Evolutionary conservation across 2,797 vertebrate genomes (phyloP), one percentile per base, ranked within the genome.

Genomic region (Taenioides sp.): DNA sequence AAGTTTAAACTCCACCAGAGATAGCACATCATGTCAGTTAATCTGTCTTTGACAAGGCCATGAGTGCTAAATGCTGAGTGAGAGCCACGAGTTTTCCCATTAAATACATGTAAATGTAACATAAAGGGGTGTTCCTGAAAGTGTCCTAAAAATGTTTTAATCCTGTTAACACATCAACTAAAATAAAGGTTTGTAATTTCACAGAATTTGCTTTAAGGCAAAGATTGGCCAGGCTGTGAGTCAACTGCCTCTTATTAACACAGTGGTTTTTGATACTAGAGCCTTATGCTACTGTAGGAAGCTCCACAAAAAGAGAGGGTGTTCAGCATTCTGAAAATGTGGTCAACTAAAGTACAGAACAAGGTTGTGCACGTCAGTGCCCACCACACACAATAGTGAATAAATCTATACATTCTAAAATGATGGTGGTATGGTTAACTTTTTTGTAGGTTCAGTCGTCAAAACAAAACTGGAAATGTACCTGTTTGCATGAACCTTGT

Each of bases 141-240:
- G 10, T 28, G 17, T 27, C 16, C 43, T 20, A 50, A 50, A 65
- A 65, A 50, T n/a, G 17, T 27, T 28, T 50, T 50, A 20, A 65
- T 49, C 23, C 47, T 25, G 6, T 14, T n/a, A 34, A 22, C 61
- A 37, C 60, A 64, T 49, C 14, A 65, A 20, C 43, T 40, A 61
- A 61, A 34, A 61, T 18, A 61, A 61, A 61, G 58, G 14, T 28
- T 37, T 63, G 62, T 64, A 25, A 16, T 47, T 25, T 65, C 61
- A 65, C n/a, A 65, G 62, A 65, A 65, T 65, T 27, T 50, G 43
- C 54, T 78, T 81, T 77, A 85, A 85, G 78, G 80, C 80, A 85
- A 73, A 77, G 3, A 69, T 54, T 31, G 65, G 34, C 37, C 62
- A 18, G 23, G 28, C 52, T 23, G 22, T 66, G 47, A 27, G 43